These are phyloP conservation scores for Stigmatopora nigra DNA, from an alignment of 2,113 vertebrate genomes.

Conservation along the genomic window DNA sequence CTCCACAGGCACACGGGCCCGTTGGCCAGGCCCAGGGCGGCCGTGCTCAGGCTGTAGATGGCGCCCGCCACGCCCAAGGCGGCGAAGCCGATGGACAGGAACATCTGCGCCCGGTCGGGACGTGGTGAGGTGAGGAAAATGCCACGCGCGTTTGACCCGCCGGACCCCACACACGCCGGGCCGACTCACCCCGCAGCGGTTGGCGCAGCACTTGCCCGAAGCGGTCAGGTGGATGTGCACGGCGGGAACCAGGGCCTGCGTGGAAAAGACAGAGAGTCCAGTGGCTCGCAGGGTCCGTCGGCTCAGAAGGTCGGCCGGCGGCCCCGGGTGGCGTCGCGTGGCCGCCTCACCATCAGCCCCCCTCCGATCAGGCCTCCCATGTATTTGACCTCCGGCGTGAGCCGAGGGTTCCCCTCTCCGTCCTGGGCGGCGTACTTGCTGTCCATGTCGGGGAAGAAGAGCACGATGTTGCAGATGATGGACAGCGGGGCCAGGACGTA, in stretches of 20 bases:
- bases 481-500: conserved; percentile 56
- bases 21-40: conserved; percentile 47
- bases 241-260: conserved; percentile 8
- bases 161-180: too few species aligned
- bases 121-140: too few species aligned
- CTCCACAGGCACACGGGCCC: conserved; percentile 48
- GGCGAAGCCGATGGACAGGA: conserved; percentile 68
- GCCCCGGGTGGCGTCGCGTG: too few species aligned
- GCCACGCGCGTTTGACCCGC: neutral
- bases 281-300: too few species aligned
- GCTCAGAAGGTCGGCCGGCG: too few species aligned
- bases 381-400: conserved; percentile 63
- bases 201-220: conserved; percentile 9
- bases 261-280: too few species aligned
- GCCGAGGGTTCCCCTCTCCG: rapidly evolving
- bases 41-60: conserved; percentile 50
- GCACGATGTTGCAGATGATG: conserved; percentile 63
- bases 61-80: conserved; percentile 53
- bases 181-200: conserved; percentile 8
- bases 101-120: conserved; percentile 57
- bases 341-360: conserved; percentile 60
- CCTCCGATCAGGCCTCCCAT: conserved; percentile 66
- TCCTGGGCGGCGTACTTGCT: conserved; percentile 8
- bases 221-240: conserved; percentile 13
- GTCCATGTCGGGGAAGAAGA: conserved; percentile 60